Percentiles rank a stretch among this genome's conserved stretches.
phyloP scores from a whole-genome alignment of 2,888 invertebrate genomes.

The Meteorus cinctellus region DNA sequence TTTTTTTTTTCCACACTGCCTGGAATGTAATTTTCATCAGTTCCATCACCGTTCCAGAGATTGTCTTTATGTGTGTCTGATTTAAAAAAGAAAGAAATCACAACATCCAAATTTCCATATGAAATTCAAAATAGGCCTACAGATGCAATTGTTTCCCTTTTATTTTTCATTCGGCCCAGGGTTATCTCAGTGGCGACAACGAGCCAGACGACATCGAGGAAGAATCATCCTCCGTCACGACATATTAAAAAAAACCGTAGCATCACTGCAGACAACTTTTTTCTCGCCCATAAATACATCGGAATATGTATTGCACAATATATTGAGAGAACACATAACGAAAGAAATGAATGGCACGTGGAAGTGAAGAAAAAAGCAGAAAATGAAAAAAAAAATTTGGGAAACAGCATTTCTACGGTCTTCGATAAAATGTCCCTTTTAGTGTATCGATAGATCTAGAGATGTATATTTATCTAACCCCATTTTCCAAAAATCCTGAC shows the following conservation, averaged over 20 bases:
- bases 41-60: background rate
- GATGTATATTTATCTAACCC: conserved; percentile 16
- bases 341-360: background rate
- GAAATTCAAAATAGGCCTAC: conserved; percentile 64
- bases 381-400: conserved; percentile 14
- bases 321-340: conserved; percentile 15
- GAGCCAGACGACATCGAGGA: conserved; percentile 67
- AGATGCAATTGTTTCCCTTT: conserved; percentile 71
- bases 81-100: conserved; percentile 7
- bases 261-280: background rate
- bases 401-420: conserved; percentile 12
- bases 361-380: background rate
- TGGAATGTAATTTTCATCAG: background rate
- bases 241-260: conserved; percentile 56
- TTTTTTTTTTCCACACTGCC: background rate
- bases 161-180: conserved; percentile 63
- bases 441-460: conserved; percentile 5
- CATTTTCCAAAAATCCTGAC: conserved; percentile 32
- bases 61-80: background rate
- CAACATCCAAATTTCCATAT: background rate
- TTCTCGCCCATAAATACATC: conserved; percentile 2
- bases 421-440: conserved; percentile 22
- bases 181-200: conserved; percentile 67
- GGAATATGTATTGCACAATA: conserved; percentile 38
- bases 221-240: conserved; percentile 64